Conservation (phyloP, 1,140 invertebrate species). For the Grapholita molesta region DNA sequence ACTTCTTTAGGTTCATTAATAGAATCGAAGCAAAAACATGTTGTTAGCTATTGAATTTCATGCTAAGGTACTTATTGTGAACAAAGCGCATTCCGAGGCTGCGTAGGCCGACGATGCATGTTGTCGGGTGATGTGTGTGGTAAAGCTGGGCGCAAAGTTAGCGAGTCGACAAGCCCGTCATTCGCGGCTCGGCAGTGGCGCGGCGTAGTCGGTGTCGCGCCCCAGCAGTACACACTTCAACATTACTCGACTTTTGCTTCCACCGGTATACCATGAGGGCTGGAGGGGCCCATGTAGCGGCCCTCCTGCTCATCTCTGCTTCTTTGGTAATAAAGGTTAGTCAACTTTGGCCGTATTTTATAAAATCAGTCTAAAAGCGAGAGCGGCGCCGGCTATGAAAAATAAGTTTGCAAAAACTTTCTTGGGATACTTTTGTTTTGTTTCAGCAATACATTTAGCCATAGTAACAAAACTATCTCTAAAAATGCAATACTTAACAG, state of each 20-base stretch:
- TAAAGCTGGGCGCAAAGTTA: slow-evolving; percentile 48
- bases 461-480: background rate
- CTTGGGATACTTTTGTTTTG: background rate
- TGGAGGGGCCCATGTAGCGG: slow-evolving; percentile 34
- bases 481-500: background rate
- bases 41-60: slow-evolving; percentile 5
- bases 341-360: no score
- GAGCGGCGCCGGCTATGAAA: slow-evolving; percentile 22
- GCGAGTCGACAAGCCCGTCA: slow-evolving; percentile 37
- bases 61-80: slow-evolving; percentile 14
- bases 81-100: slow-evolving; percentile 38
- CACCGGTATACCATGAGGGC: slow-evolving; percentile 52
- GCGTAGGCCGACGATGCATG: slow-evolving; percentile 44
- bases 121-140: slow-evolving; percentile 39
- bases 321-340: slow-evolving; percentile 42
- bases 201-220: slow-evolving; percentile 59
- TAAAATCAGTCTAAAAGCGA: no score
- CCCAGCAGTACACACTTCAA: slow-evolving; percentile 40
- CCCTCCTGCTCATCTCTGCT: slow-evolving; percentile 47
- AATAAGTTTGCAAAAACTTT: slow-evolving; percentile 39
- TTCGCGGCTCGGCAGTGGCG: slow-evolving; percentile 62
- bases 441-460: background rate
- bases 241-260: slow-evolving; percentile 38
- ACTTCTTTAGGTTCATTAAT: background rate
- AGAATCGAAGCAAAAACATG: background rate